Evolutionary conservation across 1,140 invertebrate species (phyloP).

Genomic region (Drosophila tropicalis): DNA sequence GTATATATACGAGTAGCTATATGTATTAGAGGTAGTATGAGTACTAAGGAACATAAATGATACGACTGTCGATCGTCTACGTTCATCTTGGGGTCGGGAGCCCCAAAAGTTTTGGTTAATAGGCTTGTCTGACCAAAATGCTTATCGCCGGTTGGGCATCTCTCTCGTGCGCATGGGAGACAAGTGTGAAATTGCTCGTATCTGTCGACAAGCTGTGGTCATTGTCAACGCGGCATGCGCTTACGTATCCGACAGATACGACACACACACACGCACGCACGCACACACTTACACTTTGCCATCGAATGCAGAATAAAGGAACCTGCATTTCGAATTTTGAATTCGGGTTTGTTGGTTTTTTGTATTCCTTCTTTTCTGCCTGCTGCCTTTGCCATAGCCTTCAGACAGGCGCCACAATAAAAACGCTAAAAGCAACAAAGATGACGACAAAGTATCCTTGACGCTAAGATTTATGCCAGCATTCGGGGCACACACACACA

Average conservation of each 20-base stretch:
- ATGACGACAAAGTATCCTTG: constrained; percentile 82
- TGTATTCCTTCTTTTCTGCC: not conserved
- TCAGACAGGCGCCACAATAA: constrained; percentile 81
- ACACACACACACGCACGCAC: constrained; percentile 30
- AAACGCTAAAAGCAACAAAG: constrained; percentile 73
- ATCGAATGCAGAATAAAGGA: constrained; percentile 30
- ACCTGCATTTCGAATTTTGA: constrained; percentile 23
- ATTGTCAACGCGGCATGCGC: constrained; percentile 59
- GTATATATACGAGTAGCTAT: constrained; percentile 24
- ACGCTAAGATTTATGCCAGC: constrained; percentile 76
- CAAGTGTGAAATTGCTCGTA: constrained; percentile 83
- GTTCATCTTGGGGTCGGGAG: not conserved
- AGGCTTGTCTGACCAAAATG: constrained; percentile 31
- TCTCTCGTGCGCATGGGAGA: constrained; percentile 22
- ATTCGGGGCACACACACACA: not conserved
- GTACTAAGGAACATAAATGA: constrained; percentile 14
- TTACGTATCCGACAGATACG: constrained; percentile 31
- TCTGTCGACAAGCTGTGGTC: constrained; percentile 82
- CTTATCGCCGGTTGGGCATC: constrained; percentile 66
- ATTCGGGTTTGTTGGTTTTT: constrained; percentile 12
- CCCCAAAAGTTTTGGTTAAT: constrained; percentile 76
- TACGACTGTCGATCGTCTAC: constrained; percentile 30
- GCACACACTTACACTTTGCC: not conserved
- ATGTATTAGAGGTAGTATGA: not conserved
- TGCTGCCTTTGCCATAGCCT: constrained; percentile 16